phyloP scores from a whole-genome alignment of 1,140 invertebrate genomes.

The Holcopasites calliopsidis region DNA sequence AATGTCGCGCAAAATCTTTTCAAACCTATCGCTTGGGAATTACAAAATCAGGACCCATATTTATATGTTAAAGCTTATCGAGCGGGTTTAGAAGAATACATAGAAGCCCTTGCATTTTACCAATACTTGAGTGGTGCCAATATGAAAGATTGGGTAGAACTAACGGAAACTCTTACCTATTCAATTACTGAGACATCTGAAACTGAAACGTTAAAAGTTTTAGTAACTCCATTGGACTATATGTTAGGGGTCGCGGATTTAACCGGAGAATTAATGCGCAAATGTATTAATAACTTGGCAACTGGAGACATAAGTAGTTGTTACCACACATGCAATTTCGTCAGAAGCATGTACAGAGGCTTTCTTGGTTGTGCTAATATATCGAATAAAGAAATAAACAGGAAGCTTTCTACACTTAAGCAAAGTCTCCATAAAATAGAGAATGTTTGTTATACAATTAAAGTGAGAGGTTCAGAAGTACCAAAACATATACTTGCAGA shows the following conservation, averaged over 20 bases:
- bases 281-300: constrained; percentile 91
- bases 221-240: constrained; percentile 85
- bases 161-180: constrained; percentile 78
- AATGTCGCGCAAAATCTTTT: constrained; percentile 83
- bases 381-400: constrained; percentile 83
- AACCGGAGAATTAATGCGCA: constrained; percentile 94
- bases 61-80: constrained; percentile 88
- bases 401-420: constrained; percentile 86
- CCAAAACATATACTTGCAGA: constrained; percentile 85
- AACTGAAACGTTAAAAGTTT: constrained; percentile 52
- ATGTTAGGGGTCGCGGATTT: constrained; percentile 93
- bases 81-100: constrained; percentile 90
- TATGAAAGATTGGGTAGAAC: constrained; percentile 75
- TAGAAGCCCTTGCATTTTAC: constrained; percentile 91
- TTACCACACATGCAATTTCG: constrained; percentile 85
- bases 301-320: constrained; percentile 88
- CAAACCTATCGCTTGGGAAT: constrained; percentile 85
- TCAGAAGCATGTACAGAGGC: constrained; percentile 87
- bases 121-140: constrained; percentile 82
- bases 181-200: constrained; percentile 39
- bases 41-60: constrained; percentile 86
- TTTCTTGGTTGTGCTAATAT: constrained; percentile 82
- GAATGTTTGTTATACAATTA: constrained; percentile 90
- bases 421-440: constrained; percentile 91
- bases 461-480: constrained; percentile 89